These are phyloP conservation scores for Brachyrhaphis roseni DNA, from an alignment of 2,797 vertebrate genomes.

Conservation along the genomic window DNA sequence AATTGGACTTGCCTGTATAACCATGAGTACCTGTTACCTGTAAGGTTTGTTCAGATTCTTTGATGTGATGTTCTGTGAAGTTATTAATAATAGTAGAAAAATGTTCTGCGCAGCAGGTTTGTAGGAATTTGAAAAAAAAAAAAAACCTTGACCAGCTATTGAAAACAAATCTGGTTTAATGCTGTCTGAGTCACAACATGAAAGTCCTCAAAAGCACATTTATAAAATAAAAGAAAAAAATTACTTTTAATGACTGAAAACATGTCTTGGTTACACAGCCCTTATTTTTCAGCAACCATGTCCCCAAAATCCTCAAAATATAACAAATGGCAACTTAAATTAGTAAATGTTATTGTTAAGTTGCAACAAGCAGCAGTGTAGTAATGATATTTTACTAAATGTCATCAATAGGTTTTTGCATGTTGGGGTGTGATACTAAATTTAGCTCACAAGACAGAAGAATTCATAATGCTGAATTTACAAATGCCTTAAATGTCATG, in stretches of 20 bases:
- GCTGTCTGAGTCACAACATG: background rate
- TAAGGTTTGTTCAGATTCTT: background rate
- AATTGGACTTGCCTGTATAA: background rate
- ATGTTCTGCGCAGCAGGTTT: background rate
- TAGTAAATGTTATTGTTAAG: background rate
- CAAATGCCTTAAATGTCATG: too few relatives aligned
- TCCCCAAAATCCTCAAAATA: background rate
- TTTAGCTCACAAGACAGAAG: background rate
- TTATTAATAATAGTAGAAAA: background rate
- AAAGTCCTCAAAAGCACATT: background rate
- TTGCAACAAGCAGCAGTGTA: background rate
- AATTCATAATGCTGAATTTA: background rate
- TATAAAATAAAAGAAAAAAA: background rate
- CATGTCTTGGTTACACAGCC: background rate
- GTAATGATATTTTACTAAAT: background rate
- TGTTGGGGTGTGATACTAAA: background rate
- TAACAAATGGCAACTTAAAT: background rate
- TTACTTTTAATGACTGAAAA: background rate
- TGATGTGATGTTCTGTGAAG: background rate
- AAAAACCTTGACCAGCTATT: background rate
- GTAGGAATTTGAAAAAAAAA: background rate
- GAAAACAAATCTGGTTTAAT: background rate
- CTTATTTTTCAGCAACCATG: background rate
- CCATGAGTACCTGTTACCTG: background rate
- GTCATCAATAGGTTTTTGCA: background rate